Percentiles rank a stretch among this genome's conserved stretches.
These are phyloP conservation scores for Meiosimyza decipiens DNA, from an alignment of 2,888 invertebrate species.

Conservation along the genomic window DNA sequence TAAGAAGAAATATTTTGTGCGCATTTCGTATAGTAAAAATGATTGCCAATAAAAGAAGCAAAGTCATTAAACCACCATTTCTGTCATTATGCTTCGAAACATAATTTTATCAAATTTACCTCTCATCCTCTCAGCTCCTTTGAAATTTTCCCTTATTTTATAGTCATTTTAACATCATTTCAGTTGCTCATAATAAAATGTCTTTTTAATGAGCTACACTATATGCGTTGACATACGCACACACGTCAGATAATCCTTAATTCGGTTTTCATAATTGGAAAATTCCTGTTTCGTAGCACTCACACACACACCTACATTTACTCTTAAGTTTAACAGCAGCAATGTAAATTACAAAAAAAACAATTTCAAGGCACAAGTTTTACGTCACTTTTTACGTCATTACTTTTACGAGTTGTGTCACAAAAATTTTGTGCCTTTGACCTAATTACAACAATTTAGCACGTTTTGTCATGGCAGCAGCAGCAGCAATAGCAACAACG, in stretches of 20 bases:
- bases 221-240: conserved; percentile 11
- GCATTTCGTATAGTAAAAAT: too few relatives aligned
- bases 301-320: not conserved
- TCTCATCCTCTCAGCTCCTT: not conserved
- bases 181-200: not conserved
- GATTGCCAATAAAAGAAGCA: too few relatives aligned
- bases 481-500: not conserved
- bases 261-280: not conserved
- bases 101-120: too few relatives aligned
- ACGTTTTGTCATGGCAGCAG: conserved; percentile 6
- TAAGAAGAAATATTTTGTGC: too few relatives aligned
- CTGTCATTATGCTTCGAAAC: too few relatives aligned
- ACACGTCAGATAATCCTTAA: conserved; percentile 15
- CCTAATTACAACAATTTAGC: conserved; percentile 24
- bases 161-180: not conserved
- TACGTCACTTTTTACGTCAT: conserved; percentile 14
- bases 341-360: not conserved
- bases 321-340: not conserved
- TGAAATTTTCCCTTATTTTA: not conserved
- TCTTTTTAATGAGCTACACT: conserved; percentile 12
- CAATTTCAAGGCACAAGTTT: too few relatives aligned
- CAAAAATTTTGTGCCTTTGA: conserved; percentile 20
- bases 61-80: too few relatives aligned
- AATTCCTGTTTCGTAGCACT: not conserved
- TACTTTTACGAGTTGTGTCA: conserved; percentile 17